A percentile compares a stretch with the other conserved stretches of the same genome.
These are phyloP conservation scores for Flexamia atlantica DNA, from an alignment of 2,888 invertebrate species.

Conservation along the genomic window DNA sequence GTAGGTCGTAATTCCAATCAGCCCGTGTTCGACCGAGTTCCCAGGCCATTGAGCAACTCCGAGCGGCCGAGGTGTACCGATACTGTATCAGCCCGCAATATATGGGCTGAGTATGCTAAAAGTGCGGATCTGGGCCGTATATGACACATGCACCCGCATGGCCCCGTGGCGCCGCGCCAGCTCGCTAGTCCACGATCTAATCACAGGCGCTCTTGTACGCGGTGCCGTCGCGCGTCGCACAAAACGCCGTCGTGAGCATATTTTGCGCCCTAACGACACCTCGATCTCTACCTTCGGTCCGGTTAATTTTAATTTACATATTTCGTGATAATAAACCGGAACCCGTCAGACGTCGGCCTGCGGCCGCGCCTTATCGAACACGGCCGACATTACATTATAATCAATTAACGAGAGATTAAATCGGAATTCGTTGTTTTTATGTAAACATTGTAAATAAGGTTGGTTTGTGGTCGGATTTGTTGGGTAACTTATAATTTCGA, in stretches of 20 bases:
- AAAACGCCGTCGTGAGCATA: conserved; percentile 13
- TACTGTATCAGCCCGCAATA: conserved; percentile 32
- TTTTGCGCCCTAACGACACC: conserved; percentile 15
- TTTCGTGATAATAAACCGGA: conserved; percentile 34
- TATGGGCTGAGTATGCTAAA: conserved; percentile 27
- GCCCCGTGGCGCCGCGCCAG: conserved; percentile 21
- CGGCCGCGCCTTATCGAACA: conserved; percentile 22
- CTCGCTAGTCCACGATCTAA: conserved; percentile 2
- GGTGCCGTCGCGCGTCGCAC: too few species aligned
- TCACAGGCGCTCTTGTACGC: not conserved
- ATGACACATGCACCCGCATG: conserved; percentile 50
- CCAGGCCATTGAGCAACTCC: not conserved
- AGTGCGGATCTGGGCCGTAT: conserved; percentile 33
- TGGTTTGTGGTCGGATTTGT: not conserved
- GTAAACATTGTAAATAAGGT: conserved; percentile 30
- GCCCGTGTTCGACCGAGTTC: not conserved
- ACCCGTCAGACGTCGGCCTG: conserved; percentile 9
- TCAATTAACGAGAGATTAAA: conserved; percentile 19
- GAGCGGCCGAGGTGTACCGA: not conserved
- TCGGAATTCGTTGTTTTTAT: conserved; percentile 24
- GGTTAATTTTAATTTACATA: conserved; percentile 40
- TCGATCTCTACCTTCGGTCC: not conserved
- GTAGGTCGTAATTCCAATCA: not conserved
- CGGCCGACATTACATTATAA: conserved; percentile 12
- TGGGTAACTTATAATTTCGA: not conserved